Evolutionary conservation across 2,888 invertebrate species (phyloP).

Genomic region (Platerodrilus igneus): DNA sequence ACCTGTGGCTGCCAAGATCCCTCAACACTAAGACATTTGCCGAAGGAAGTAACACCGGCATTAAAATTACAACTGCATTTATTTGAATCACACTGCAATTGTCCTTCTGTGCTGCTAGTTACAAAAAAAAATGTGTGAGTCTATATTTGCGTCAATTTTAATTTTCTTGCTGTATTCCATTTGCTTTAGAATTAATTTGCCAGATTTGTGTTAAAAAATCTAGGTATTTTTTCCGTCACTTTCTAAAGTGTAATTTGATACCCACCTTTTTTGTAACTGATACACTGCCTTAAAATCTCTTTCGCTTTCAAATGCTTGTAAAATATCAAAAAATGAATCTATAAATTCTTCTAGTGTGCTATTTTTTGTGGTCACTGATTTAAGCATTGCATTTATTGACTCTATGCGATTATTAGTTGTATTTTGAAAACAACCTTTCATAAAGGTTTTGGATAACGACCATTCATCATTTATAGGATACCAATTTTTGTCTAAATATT

Average conservation of each 20-base stretch:
- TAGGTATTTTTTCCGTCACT: conserved; percentile 1
- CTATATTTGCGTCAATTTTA: no score
- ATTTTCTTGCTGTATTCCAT: conserved; percentile 5
- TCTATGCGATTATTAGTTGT: conserved; percentile 7
- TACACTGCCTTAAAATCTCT: conserved; percentile 7
- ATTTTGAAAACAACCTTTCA: conserved; percentile 8
- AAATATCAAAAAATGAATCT: conserved; percentile 3
- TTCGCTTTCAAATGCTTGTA: conserved; percentile 8
- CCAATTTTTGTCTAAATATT: conserved; percentile 4
- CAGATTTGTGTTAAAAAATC: conserved; percentile 3
- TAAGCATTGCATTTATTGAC: conserved; percentile 4
- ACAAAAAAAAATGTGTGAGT: no score
- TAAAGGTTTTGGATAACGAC: background rate
- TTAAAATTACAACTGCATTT: no score
- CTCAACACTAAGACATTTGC: no score
- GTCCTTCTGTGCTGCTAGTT: no score
- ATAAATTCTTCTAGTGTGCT: conserved; percentile 7
- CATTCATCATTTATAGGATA: conserved; percentile 1
- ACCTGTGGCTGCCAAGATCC: no score
- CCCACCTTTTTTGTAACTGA: conserved; percentile 7
- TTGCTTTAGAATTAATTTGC: conserved; percentile 4
- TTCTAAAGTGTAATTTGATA: conserved; percentile 1
- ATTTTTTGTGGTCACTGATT: conserved; percentile 4
- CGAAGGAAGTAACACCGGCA: no score
- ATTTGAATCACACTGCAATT: no score